Percentiles rank a stretch among this genome's conserved stretches.
Evolutionary conservation across 37 sponge, comb jelly and placozoan species (phyloP).

Genomic region (Agelas oroides): DNA sequence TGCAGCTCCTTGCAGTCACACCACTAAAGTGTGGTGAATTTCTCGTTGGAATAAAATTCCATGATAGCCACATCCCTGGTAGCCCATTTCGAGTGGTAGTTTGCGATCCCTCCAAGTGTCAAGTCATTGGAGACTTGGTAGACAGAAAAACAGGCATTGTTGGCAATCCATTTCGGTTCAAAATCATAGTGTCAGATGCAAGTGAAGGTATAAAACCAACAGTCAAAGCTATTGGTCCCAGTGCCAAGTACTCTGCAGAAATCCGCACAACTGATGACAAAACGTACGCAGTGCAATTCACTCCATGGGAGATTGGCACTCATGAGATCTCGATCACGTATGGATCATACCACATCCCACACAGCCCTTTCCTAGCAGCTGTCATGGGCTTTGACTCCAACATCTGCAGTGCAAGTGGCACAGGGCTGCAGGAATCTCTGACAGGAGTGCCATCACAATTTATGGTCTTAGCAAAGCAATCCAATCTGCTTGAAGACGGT

Average conservation of each 20-base stretch:
- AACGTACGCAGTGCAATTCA: slow-evolving; percentile 42
- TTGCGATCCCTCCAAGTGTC: slow-evolving; percentile 62
- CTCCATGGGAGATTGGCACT: slow-evolving; percentile 73
- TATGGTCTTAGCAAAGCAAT: slow-evolving; percentile 46
- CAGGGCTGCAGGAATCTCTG: slow-evolving; percentile 65
- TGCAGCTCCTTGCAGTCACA: slow-evolving; percentile 31
- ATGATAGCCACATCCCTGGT: slow-evolving; percentile 35
- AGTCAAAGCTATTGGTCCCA: slow-evolving; percentile 58
- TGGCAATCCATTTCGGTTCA: slow-evolving; percentile 64
- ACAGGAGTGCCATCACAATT: slow-evolving; percentile 73
- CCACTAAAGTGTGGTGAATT: slow-evolving; percentile 51
- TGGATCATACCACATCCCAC: slow-evolving; percentile 44
- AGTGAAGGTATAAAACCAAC: slow-evolving; percentile 39
- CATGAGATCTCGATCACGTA: slow-evolving; percentile 61
- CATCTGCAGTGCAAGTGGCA: slow-evolving; percentile 66
- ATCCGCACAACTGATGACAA: slow-evolving; percentile 14
- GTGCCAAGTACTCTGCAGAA: slow-evolving; percentile 47
- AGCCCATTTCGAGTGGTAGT: slow-evolving; percentile 60
- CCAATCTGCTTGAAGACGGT: slow-evolving; percentile 61
- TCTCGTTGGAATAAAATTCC: slow-evolving; percentile 44
- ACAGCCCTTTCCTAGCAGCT: slow-evolving; percentile 48
- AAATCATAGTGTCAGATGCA: slow-evolving; percentile 2
- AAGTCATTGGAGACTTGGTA: slow-evolving; percentile 36
- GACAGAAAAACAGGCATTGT: slow-evolving; percentile 34
- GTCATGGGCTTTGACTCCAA: slow-evolving; percentile 35